phyloP scores from a whole-genome alignment of 37 sponge, comb jelly and placozoan species.

The Eunapius fragilis region DNA sequence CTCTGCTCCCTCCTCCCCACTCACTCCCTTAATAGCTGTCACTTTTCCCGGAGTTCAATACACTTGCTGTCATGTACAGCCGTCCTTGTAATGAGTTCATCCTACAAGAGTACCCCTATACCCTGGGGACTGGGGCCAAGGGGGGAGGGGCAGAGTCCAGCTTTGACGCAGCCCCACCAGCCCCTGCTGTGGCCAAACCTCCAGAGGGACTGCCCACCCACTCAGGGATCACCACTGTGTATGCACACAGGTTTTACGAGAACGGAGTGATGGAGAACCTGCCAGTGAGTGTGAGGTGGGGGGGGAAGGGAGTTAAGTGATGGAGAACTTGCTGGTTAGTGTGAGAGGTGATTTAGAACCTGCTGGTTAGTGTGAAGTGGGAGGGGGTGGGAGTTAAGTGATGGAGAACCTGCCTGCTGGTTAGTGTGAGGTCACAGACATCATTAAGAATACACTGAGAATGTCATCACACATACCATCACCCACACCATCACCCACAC shows the following conservation, averaged over 20 bases:
- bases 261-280: background rate
- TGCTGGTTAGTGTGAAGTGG: no score
- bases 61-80: slow-evolving; percentile 87
- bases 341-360: no score
- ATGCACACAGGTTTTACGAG: background rate
- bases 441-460: no score
- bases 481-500: background rate
- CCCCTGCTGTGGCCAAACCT: background rate
- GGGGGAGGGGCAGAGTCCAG: slow-evolving; percentile 23
- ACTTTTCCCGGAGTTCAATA: slow-evolving; percentile 91
- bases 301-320: background rate
- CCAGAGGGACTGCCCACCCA: background rate
- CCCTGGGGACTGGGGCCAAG: slow-evolving; percentile 2
- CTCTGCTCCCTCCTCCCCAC: no score
- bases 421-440: no score
- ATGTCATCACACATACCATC: background rate
- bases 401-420: no score
- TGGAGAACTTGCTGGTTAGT: background rate
- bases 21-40: slow-evolving; percentile 41
- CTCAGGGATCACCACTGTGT: background rate
- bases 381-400: background rate
- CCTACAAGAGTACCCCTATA: slow-evolving; percentile 69
- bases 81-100: slow-evolving; percentile 73
- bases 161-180: background rate
- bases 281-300: background rate